Conservation (phyloP, 2,888 invertebrate species). For the Cylloceria caligata region DNA sequence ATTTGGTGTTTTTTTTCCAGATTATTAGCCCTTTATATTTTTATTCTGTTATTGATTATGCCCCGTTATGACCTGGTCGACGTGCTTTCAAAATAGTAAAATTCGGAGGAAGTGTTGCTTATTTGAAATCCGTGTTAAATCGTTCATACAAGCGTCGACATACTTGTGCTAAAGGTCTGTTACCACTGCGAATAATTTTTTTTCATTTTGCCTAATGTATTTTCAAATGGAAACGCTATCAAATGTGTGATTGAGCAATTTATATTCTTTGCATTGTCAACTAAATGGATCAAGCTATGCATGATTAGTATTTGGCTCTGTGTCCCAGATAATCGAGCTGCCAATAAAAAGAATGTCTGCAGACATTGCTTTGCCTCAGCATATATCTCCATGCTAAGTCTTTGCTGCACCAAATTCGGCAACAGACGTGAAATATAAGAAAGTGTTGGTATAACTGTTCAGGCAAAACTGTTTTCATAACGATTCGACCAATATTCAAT, state of each 20-base stretch:
- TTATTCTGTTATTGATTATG: constrained; percentile 14
- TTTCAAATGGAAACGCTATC: constrained; percentile 67
- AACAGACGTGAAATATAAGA: constrained; percentile 68
- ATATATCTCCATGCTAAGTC: constrained; percentile 15
- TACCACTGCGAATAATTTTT: constrained; percentile 56
- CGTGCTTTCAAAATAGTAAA: constrained; percentile 10
- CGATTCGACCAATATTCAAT: constrained; percentile 70
- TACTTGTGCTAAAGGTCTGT: constrained; percentile 64
- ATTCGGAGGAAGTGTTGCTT: neutral
- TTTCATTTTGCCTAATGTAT: constrained; percentile 64
- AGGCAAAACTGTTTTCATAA: constrained; percentile 66
- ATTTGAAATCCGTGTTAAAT: neutral
- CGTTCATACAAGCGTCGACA: constrained; percentile 63
- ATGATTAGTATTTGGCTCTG: constrained; percentile 66
- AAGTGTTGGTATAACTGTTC: constrained; percentile 70
- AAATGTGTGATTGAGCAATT: constrained; percentile 41
- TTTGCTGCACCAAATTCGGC: constrained; percentile 40
- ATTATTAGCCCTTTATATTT: constrained; percentile 39
- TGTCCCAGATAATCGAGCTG: constrained; percentile 30
- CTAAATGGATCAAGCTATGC: constrained; percentile 73
- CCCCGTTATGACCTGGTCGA: neutral
- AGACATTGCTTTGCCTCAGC: constrained; percentile 43
- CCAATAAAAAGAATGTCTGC: constrained; percentile 22
- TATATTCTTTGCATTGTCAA: constrained; percentile 63
- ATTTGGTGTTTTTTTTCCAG: constrained; percentile 30